phyloP scores from a whole-genome alignment of 2,797 vertebrate species.

The Ambastaia sidthimunki region DNA sequence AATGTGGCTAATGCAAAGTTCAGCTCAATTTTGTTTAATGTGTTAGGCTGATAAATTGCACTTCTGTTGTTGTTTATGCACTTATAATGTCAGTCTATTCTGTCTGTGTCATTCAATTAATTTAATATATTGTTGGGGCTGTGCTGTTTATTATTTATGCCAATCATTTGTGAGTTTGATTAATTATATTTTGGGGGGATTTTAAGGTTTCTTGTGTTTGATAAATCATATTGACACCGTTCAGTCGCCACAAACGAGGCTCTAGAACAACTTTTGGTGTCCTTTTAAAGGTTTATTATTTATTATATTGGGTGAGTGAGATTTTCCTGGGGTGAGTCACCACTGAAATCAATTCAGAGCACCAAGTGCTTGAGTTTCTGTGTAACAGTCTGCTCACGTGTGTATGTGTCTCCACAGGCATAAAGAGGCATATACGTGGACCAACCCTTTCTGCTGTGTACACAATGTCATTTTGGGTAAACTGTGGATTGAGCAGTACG shows the following conservation, averaged over 20 bases:
- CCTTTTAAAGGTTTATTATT: neutral
- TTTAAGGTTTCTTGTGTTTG: neutral
- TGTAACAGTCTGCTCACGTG: constrained; percentile 29
- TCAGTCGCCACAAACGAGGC: neutral
- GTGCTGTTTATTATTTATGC: no score
- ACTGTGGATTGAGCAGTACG: constrained; percentile 97
- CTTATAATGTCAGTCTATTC: no score
- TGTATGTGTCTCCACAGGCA: constrained; percentile 74
- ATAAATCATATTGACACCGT: no score
- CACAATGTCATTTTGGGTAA: constrained; percentile 97
- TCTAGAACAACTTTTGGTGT: neutral
- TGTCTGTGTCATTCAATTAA: no score
- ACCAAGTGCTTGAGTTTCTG: constrained; percentile 17
- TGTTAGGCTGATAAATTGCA: no score
- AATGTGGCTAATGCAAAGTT: no score
- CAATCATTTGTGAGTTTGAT: no score
- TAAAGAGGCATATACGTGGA: constrained; percentile 94
- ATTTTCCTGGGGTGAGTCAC: constrained; percentile 29
- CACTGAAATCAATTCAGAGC: constrained; percentile 21
- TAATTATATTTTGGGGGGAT: no score
- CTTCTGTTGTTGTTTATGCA: no score
- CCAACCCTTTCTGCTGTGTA: constrained; percentile 94
- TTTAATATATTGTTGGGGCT: no score
- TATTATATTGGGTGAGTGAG: constrained; percentile 73
- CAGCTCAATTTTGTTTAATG: no score